Evolutionary conservation across 2,113 vertebrate genomes (phyloP).

Genomic region (Acrocephalus arundinaceus): DNA sequence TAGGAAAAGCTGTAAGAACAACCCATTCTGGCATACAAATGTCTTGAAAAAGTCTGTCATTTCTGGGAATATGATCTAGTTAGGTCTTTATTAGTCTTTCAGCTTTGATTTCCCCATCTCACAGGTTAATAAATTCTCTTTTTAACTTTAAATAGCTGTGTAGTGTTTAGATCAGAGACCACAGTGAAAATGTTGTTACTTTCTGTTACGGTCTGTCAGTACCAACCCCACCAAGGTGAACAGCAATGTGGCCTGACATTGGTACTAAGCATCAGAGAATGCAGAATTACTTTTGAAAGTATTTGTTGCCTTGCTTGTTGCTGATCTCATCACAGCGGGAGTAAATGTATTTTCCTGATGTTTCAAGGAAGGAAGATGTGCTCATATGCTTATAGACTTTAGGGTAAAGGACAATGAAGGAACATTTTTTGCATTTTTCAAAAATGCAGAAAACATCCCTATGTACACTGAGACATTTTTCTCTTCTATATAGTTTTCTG

Average conservation of each 20-base stretch:
- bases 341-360: not conserved
- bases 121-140: not conserved
- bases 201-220: not conserved
- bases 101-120: not conserved
- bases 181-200: not conserved
- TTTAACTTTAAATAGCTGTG: not conserved
- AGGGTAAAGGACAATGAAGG: not conserved
- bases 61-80: not conserved
- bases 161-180: not conserved
- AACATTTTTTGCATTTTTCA: not conserved
- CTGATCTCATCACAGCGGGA: not conserved
- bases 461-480: not conserved
- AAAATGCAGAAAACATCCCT: not conserved
- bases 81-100: not conserved
- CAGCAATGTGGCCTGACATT: not conserved
- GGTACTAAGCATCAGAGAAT: not conserved
- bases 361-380: not conserved
- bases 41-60: not conserved
- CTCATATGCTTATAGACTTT: not conserved
- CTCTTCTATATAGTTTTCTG: not conserved
- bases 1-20: not conserved
- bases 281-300: not conserved
- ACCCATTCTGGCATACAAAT: not conserved
- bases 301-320: not conserved
- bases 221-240: not conserved